These are phyloP conservation scores for Ypsolopha scabrella DNA, from an alignment of 2,888 invertebrate genomes.

Conservation along the genomic window DNA sequence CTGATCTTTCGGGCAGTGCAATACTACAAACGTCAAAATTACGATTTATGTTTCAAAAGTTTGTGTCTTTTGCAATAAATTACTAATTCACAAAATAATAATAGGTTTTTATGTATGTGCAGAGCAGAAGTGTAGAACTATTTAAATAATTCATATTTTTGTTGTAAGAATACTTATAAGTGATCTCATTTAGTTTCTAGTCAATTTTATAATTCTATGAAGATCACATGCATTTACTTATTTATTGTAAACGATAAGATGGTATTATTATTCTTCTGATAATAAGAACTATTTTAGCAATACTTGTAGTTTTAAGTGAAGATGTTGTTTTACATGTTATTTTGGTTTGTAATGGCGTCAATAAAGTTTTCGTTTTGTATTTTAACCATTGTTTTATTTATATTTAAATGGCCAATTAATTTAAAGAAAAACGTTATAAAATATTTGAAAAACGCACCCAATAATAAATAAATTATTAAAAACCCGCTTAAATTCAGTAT, in stretches of 20 bases:
- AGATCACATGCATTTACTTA: no score
- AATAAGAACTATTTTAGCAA: conserved; percentile 17
- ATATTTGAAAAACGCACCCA: no score
- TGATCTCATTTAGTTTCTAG: conserved; percentile 12
- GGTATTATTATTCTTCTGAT: neutral
- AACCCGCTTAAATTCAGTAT: no score
- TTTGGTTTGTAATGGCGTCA: conserved; percentile 31
- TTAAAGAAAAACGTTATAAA: no score
- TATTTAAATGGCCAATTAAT: neutral
- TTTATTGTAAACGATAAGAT: no score
- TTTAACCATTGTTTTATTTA: conserved; percentile 33
- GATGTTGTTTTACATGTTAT: conserved; percentile 18
- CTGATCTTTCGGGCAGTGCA: conserved; percentile 62
- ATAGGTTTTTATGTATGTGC: no score
- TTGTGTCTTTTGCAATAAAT: no score
- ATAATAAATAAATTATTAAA: no score
- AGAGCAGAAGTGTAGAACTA: no score
- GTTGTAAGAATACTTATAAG: conserved; percentile 5
- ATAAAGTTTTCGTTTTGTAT: conserved; percentile 55
- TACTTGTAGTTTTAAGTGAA: conserved; percentile 19
- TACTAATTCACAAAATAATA: no score
- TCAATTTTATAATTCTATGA: conserved; percentile 7
- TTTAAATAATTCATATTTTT: conserved; percentile 14
- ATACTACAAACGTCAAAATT: conserved; percentile 29
- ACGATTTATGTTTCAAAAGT: neutral